Base-by-base conservation (phyloP, 2,113 vertebrate species). In the Canis aureus region DNA sequence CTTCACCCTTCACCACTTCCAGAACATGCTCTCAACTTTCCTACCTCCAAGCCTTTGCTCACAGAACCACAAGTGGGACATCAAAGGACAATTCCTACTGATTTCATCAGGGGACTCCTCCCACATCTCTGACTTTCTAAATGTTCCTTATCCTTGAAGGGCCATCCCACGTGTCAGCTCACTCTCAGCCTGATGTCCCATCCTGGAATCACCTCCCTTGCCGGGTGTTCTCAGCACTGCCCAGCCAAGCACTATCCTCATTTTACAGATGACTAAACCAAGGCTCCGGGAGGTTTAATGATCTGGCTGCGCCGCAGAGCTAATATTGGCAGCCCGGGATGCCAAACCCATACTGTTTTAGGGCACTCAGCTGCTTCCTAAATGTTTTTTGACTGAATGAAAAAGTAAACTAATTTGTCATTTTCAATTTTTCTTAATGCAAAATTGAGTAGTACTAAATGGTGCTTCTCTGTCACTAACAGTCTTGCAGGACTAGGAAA, bases 351-450 rank as follows among this genome's bases (percentile, higher is more conserved):
- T 32, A 64, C 89, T 89, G 73, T 76, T 64, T 80, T 53, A 94
- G 51, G 80, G 59, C 32, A 71, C 62, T 80, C 29, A 22, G 29
- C 64, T 89, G 79, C 79, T 74, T 95, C 66, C 57, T 79, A 53
- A 96, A 87, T 95, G 74, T 62, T 89, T 83, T 76, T 55, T 95
- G 89, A 93, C 51, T 84, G 86, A 96, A 89, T 49, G 32, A 79
- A 96, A 62, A 96, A 96, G 64, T 66, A 92, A 96, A 94, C 3
- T n/a, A 74, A 80, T 96, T 94, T 94, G 87, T 96, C 90, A 89
- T 94, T 96, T 92, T 97, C 35, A 73, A 57, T 93, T 89, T 92
- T 96, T 95, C 83, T 80, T 95, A 64, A 87, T 96, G 96, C 83
- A 76, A 95, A 97, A 96, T 35, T 59, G 57, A 83, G 53, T 96